Conservation (phyloP, 2,113 vertebrate species). For the Dromiciops gliroides region DNA sequence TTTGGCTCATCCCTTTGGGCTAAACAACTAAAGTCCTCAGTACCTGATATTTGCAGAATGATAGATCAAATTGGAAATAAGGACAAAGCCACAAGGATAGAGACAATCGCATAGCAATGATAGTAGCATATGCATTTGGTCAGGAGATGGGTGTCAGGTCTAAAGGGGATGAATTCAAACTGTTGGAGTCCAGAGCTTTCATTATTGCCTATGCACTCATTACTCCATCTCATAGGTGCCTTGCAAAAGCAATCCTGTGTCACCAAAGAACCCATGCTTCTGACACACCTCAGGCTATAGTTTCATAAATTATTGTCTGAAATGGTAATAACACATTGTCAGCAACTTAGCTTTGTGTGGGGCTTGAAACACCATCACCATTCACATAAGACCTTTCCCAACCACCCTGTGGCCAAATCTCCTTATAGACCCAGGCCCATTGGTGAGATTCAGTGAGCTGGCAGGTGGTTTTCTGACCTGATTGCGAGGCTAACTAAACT, state of each 20-base stretch:
- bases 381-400: constrained; percentile 28
- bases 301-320: constrained; percentile 52
- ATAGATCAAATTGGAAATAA: not conserved
- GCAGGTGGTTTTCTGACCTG: constrained; percentile 83
- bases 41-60: not conserved
- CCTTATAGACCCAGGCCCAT: constrained; percentile 42
- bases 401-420: not conserved
- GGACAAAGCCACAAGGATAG: not conserved
- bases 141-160: not conserved
- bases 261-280: not conserved
- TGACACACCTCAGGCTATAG: constrained; percentile 34
- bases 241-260: constrained; percentile 26
- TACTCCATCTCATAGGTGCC: not conserved
- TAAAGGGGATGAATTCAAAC: not conserved
- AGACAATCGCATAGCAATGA: not conserved
- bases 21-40: not conserved
- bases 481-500: constrained; percentile 90
- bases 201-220: constrained; percentile 60
- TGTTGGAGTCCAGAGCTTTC: rapidly evolving
- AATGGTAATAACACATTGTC: constrained; percentile 20
- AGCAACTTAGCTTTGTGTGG: not conserved
- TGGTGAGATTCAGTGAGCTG: constrained; percentile 14
- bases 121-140: not conserved
- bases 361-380: constrained; percentile 14
- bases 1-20: not conserved